Evolutionary conservation across 2,888 invertebrate species (phyloP).

Genomic region (Campopleginae sp.): DNA sequence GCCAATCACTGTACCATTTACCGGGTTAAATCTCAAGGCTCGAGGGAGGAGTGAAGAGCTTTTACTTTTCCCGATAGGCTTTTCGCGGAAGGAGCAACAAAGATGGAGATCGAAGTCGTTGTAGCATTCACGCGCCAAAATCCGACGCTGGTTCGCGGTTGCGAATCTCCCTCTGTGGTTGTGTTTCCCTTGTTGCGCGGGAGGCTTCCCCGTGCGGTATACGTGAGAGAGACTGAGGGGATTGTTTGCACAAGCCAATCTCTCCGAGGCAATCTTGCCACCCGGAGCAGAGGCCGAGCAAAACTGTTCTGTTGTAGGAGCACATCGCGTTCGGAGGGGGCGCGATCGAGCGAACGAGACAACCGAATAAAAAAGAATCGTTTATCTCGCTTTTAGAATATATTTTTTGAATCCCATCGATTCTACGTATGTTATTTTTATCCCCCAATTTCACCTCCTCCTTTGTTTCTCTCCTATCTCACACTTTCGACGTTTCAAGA

Average conservation of each 20-base stretch:
- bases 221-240: slow-evolving; percentile 56
- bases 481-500: slow-evolving; percentile 20
- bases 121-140: slow-evolving; percentile 60
- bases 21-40: slow-evolving; percentile 13
- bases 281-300: slow-evolving; percentile 15
- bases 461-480: background rate
- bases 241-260: slow-evolving; percentile 64
- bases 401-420: slow-evolving; percentile 41
- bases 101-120: slow-evolving; percentile 4
- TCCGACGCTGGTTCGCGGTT: slow-evolving; percentile 24
- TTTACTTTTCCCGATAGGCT: slow-evolving; percentile 30
- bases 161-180: slow-evolving; percentile 42
- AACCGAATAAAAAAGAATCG: slow-evolving; percentile 23
- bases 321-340: background rate
- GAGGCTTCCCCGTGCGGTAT: slow-evolving; percentile 26
- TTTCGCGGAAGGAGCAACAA: background rate
- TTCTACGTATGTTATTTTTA: slow-evolving; percentile 39
- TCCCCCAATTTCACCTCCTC: background rate
- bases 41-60: slow-evolving; percentile 33
- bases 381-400: slow-evolving; percentile 54
- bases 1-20: slow-evolving; percentile 43
- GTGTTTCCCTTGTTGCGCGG: slow-evolving; percentile 36
- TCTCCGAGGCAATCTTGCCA: slow-evolving; percentile 33
- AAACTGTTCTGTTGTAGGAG: slow-evolving; percentile 30
- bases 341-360: slow-evolving; percentile 8